A percentile compares a stretch with the other conserved stretches of the same genome.
Evolutionary conservation across 2,797 vertebrate species (phyloP).

Genomic region (Leptodactylus fallax): DNA sequence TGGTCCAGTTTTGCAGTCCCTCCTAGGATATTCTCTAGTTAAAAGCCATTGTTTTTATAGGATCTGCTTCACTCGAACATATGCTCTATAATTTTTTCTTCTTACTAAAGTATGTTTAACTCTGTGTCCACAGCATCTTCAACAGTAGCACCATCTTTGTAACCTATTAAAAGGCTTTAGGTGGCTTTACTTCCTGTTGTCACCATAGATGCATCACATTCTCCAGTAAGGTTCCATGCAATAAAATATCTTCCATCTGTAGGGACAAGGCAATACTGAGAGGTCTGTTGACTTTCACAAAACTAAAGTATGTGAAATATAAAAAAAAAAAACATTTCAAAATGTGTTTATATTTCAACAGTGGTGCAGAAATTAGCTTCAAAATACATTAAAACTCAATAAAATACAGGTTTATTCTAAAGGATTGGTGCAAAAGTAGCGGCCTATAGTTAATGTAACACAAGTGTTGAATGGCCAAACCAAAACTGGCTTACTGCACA

Average conservation of each 20-base stretch:
- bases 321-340: no score
- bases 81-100: conserved; percentile 7
- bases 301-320: background rate
- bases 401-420: no score
- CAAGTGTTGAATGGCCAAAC: no score
- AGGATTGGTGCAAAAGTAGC: no score
- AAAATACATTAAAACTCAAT: no score
- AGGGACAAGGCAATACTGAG: background rate
- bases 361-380: no score
- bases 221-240: background rate
- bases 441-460: no score
- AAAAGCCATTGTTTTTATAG: background rate
- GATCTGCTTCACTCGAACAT: background rate
- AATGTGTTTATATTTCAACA: no score
- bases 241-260: background rate
- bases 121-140: background rate
- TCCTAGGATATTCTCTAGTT: background rate
- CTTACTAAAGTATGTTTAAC: background rate
- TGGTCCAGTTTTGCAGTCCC: background rate
- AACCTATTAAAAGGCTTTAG: background rate
- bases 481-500: no score
- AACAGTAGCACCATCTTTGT: background rate
- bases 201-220: background rate
- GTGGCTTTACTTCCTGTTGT: conserved; percentile 3
- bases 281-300: background rate